phyloP scores from a whole-genome alignment of 2,888 invertebrate species.

The Calephelis perditalis region DNA sequence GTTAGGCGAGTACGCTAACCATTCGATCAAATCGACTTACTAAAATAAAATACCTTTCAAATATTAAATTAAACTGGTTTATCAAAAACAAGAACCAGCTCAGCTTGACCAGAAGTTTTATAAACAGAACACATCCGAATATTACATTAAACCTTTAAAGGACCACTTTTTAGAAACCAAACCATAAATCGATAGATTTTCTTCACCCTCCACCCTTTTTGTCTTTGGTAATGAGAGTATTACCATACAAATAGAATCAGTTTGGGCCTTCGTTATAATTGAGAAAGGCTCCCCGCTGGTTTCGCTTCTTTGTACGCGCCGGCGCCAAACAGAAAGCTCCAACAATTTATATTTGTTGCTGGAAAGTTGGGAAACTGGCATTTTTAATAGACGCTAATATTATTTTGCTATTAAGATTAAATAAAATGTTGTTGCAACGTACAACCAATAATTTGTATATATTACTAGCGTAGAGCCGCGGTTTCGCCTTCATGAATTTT shows the following conservation, averaged over 20 bases:
- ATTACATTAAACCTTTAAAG: conserved; percentile 39
- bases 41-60: neutral
- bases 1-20: too few relatives aligned
- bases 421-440: too few relatives aligned
- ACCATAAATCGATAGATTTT: conserved; percentile 48
- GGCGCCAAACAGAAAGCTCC: conserved; percentile 27
- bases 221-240: conserved; percentile 70
- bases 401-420: neutral
- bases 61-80: conserved; percentile 8
- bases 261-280: conserved; percentile 59
- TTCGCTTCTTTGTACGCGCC: conserved; percentile 53
- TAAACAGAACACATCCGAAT: conserved; percentile 13
- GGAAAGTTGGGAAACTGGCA: neutral
- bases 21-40: too few relatives aligned
- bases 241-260: conserved; percentile 75
- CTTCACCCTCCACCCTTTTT: conserved; percentile 54
- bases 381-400: neutral
- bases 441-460: too few relatives aligned
- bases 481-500: too few relatives aligned
- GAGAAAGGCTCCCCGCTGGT: conserved; percentile 66
- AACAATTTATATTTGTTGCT: conserved; percentile 7
- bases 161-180: conserved; percentile 36
- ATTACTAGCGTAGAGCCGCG: too few relatives aligned
- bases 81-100: neutral
- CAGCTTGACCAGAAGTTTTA: conserved; percentile 15